Evolutionary conservation across 2,113 vertebrate genomes (phyloP).

Genomic region (Sturnira hondurensis): DNA sequence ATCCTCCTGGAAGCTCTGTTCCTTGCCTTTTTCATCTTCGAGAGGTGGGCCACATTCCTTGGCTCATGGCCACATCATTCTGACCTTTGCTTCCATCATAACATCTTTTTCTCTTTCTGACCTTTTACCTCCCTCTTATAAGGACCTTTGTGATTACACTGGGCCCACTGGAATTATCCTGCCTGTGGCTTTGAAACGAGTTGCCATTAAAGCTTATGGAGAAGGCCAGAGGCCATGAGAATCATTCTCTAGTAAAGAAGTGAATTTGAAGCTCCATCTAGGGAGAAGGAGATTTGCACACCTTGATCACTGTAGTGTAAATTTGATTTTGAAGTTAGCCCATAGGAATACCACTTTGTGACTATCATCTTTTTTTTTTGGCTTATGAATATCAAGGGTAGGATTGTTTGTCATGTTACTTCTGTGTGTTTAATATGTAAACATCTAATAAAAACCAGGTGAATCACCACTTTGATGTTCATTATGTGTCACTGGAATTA

Average conservation of each 20-base stretch:
- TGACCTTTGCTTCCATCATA: not conserved
- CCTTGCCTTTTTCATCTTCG: not conserved
- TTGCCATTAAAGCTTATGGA: not conserved
- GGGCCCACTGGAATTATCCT: not conserved
- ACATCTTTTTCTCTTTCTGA: not conserved
- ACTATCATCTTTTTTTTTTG: not conserved
- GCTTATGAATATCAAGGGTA: not conserved
- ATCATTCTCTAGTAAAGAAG: not conserved
- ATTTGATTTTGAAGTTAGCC: not conserved
- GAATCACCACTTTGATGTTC: constrained; percentile 36
- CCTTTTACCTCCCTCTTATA: not conserved
- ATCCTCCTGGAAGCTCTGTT: not conserved
- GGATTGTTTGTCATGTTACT: constrained; percentile 44
- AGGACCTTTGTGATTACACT: not conserved
- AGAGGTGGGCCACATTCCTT: not conserved
- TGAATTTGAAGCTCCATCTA: not conserved
- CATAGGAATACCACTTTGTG: not conserved
- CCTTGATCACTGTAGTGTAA: not conserved
- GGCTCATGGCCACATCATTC: not conserved
- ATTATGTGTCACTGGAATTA: not conserved
- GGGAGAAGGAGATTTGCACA: not conserved
- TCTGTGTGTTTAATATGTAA: constrained; percentile 23
- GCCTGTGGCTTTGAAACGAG: not conserved
- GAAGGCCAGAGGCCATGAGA: not conserved
- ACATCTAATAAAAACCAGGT: constrained; percentile 28